Conservation (phyloP, 64 coral and sea anemone genomes). For the Exaiptasia diaphana region DNA sequence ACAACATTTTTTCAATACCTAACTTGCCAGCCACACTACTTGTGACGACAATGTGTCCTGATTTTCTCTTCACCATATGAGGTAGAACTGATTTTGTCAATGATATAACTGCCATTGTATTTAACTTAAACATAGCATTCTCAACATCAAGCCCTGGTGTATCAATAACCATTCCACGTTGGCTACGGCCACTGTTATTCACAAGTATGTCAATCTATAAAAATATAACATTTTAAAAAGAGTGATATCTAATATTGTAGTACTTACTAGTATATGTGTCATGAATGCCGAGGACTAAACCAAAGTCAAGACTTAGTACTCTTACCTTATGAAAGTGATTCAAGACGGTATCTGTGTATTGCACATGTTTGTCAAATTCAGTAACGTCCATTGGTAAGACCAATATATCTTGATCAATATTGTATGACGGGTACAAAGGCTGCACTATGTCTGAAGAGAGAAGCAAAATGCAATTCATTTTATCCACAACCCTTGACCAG, state of each 20-base stretch:
- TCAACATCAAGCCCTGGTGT: constrained; percentile 52
- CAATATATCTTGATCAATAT: constrained; percentile 69
- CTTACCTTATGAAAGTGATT: constrained; percentile 70
- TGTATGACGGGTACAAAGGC: constrained; percentile 50
- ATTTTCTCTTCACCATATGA: constrained; percentile 73
- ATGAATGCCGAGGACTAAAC: too few species aligned
- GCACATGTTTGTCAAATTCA: constrained; percentile 43
- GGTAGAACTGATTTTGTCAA: constrained; percentile 74
- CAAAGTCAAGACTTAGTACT: too few species aligned
- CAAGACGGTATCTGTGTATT: constrained; percentile 57
- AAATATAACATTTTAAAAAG: too few species aligned
- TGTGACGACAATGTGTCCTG: constrained; percentile 73
- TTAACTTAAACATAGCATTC: constrained; percentile 66
- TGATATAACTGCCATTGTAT: constrained; percentile 64
- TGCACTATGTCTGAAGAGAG: constrained; percentile 43
- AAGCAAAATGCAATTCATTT: neutral
- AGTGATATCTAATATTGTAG: neutral
- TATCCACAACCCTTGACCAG: too few species aligned
- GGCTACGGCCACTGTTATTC: constrained; percentile 83
- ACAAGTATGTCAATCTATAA: constrained; percentile 78
- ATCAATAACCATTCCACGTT: constrained; percentile 57
- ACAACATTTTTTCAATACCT: too few species aligned
- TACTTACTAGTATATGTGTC: neutral
- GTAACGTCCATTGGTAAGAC: constrained; percentile 73
- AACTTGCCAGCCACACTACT: constrained; percentile 87